These are phyloP conservation scores for Lasioglossum morio DNA, from an alignment of 2,888 invertebrate genomes.

Conservation along the genomic window DNA sequence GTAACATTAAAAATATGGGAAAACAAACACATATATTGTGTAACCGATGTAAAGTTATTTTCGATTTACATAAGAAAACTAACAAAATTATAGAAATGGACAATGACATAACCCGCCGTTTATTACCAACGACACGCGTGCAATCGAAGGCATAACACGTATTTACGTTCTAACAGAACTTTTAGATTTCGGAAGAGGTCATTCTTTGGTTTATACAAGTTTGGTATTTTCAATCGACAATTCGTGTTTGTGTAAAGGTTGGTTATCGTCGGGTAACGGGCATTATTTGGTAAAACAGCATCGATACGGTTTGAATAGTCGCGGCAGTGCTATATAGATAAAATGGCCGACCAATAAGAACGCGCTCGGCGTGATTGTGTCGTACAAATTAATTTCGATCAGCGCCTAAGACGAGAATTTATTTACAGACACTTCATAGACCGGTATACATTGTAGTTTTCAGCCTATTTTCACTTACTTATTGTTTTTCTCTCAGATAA, in stretches of 20 bases:
- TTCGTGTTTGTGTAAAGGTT: background rate
- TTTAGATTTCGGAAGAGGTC: background rate
- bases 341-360: constrained; percentile 25
- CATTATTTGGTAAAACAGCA: background rate
- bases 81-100: background rate
- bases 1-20: background rate
- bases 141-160: background rate
- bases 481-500: no score
- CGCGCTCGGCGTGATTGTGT: no score
- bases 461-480: no score
- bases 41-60: background rate
- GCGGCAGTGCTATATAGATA: background rate
- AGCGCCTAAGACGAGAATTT: no score
- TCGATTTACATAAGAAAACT: background rate
- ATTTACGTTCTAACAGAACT: no score
- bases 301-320: constrained; percentile 20
- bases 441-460: no score
- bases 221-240: background rate
- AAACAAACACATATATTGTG: no score
- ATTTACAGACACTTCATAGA: no score
- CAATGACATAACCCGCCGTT: background rate
- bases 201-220: background rate
- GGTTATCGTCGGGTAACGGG: background rate
- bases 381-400: no score
- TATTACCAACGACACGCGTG: background rate